phyloP scores from a whole-genome alignment of 2,888 invertebrate genomes.

The Neocrepidodera transversa region DNA sequence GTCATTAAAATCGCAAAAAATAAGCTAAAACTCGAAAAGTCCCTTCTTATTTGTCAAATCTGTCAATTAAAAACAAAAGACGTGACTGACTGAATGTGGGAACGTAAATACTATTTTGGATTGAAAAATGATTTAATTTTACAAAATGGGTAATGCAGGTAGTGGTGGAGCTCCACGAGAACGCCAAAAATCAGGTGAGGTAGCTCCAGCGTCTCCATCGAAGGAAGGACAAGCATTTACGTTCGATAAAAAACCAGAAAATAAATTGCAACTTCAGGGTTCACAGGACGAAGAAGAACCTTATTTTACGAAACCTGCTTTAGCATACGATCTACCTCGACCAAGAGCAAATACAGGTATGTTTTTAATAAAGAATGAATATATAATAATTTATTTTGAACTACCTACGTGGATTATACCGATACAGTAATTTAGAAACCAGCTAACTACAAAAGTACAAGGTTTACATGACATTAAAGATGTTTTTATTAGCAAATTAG shows the following conservation, averaged over 20 bases:
- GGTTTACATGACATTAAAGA: too few relatives aligned
- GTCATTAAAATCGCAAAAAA: too few relatives aligned
- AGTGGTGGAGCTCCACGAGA: conserved; percentile 75
- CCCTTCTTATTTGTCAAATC: background rate
- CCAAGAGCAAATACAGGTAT: conserved; percentile 73
- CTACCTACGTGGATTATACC: too few relatives aligned
- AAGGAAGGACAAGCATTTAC: conserved; percentile 84
- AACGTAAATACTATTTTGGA: conserved; percentile 15
- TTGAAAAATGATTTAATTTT: conserved; percentile 26
- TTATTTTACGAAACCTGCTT: conserved; percentile 72
- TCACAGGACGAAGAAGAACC: conserved; percentile 82
- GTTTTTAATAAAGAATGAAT: too few relatives aligned
- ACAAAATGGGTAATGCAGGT: conserved; percentile 79
- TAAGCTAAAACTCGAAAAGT: too few relatives aligned
- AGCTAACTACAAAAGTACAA: too few relatives aligned
- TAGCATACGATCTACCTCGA: conserved; percentile 63
- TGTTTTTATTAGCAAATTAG: too few relatives aligned
- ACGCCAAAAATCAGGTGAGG: conserved; percentile 75
- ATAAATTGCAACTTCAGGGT: conserved; percentile 69
- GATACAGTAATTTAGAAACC: too few relatives aligned
- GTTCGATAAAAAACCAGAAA: conserved; percentile 81
- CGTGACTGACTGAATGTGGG: background rate
- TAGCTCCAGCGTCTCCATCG: conserved; percentile 66
- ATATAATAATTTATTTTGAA: too few relatives aligned
- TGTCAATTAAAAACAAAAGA: background rate